Base-by-base conservation (phyloP, 2,797 vertebrate genomes). In the Orestias chungarensis region DNA sequence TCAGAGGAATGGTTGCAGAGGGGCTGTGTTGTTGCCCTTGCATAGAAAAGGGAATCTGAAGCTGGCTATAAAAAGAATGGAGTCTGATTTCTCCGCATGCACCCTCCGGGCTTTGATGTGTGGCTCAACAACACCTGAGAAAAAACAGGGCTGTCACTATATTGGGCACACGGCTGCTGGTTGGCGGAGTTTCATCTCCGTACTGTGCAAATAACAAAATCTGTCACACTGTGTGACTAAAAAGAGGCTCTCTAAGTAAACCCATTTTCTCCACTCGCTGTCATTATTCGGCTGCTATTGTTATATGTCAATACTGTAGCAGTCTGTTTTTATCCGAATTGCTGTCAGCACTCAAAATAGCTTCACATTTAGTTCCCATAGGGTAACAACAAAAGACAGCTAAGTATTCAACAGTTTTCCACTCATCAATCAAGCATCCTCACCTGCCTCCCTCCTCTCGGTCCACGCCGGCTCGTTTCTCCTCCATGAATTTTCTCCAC, bases 371-470 rank as follows among this genome's bases (percentile, higher is more conserved):
- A 74, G 49, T 66, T 47, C 25, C 35, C 27, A 12, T 70, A 38
- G 79, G 75, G 76, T 61, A 71, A 54, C 52, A 66, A 35, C 29
- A 59, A 12, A 76, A 61, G 15, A 71, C 33, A 70, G 68, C n/a
- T 71, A 23, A 35, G 46, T 43, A 64, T 71, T 65, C 54, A 73
- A 33, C 31, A 38, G 29, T 35, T 67, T n/a, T 15, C 18, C 23
- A 29, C 23, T 25, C 14, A 44, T 70, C 43, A 71, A 75, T 75
- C 52, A 79, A 79, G 55, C 69, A 65, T 76, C 68, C 93, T 94
- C 82, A 99, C 98, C 98, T 96, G 96, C 1, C 0, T 93, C 93
- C 46, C 93, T 92, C 89, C 95, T 96, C 75, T 96, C 96, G 1
- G 87, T 89, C 81, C 95, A 89, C 46, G 94, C 93, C 50, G 93